Evolutionary conservation across 2,113 vertebrate species (phyloP), one percentile per base, ranked within the genome.

Genomic region (Loxodonta africana): DNA sequence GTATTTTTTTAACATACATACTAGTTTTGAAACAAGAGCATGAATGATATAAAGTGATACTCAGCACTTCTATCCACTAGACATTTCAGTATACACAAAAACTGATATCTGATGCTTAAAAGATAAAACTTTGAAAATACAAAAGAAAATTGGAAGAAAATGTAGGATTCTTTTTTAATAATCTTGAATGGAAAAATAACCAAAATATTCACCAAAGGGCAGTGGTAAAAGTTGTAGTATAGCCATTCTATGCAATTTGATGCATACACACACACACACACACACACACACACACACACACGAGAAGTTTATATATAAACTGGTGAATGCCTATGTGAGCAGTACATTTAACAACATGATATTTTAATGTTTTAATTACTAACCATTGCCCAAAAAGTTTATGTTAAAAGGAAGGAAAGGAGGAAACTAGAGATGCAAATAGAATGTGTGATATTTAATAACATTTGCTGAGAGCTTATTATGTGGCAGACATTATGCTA

Each of bases 161-260:
- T 33, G 15, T 14, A 67, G 7, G 3, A 37, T 67, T 41, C 25
- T 91, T 77, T 65, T 48, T 23, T 17, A 76, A 83, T 60, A 83
- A 73, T 33, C 44, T 74, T 82, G 12, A 26, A 82, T 90, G n/a
- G 41, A 90, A 89, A 95, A 93, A 83, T 87, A 94, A 23, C 7
- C 11, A 57, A 84, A 88, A 57, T 60, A 88, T 7, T 28, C 5
- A 46, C 28, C 6, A 67, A 95, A 82, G 4, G 11, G 1, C 2
- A 57, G 4, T 78, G n/a, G 3, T 46, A 51, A 81, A 37, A 69
- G 30, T 67, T 88, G 3, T 74, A 10, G 9, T 76, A 44, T 63
- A 26, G 14, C 48, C 15, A 51, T 33, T 62, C 28, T 51, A 67
- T 82, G 60, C 18, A 78, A 83, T 74, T 77, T 86, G 82, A 86